A percentile compares a stretch with the other conserved stretches of the same genome.
These are phyloP conservation scores for Atethmia centrago DNA, from an alignment of 2,888 invertebrate species.

Conservation along the genomic window DNA sequence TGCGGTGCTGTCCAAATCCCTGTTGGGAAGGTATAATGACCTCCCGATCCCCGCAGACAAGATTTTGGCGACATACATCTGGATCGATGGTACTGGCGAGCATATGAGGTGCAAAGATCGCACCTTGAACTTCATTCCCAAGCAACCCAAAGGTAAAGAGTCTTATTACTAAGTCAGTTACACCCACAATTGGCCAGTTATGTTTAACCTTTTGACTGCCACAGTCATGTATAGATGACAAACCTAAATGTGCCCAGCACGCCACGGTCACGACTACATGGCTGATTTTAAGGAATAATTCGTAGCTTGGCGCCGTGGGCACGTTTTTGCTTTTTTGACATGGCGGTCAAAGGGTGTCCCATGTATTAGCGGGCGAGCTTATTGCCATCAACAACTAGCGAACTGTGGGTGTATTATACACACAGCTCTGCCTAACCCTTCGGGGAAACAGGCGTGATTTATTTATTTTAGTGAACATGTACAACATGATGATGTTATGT, in stretches of 20 bases:
- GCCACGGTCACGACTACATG: too few species aligned
- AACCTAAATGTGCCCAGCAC: too few species aligned
- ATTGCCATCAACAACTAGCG: not conserved
- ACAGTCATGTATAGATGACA: too few species aligned
- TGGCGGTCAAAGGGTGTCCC: too few species aligned
- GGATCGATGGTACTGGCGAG: conserved; percentile 98
- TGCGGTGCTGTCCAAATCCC: conserved; percentile 94
- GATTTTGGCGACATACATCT: conserved; percentile 96
- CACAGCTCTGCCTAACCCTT: not conserved
- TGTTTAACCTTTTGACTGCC: too few species aligned
- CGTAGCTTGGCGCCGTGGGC: too few species aligned
- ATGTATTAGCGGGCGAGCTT: too few species aligned
- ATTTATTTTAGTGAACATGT: not conserved
- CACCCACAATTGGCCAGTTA: not conserved
- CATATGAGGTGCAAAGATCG: conserved; percentile 96
- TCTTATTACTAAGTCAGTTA: not conserved
- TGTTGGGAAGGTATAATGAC: conserved; percentile 93
- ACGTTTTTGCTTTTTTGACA: too few species aligned
- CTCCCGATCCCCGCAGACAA: conserved; percentile 94
- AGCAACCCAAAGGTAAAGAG: conserved; percentile 93
- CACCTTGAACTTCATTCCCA: conserved; percentile 95
- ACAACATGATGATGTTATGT: not conserved
- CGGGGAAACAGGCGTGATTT: too few species aligned
- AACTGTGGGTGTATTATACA: not conserved
- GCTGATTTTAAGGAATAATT: too few species aligned